Evolutionary conservation across 1,140 invertebrate species (phyloP).

Genomic region (Neodiprion virginianus): DNA sequence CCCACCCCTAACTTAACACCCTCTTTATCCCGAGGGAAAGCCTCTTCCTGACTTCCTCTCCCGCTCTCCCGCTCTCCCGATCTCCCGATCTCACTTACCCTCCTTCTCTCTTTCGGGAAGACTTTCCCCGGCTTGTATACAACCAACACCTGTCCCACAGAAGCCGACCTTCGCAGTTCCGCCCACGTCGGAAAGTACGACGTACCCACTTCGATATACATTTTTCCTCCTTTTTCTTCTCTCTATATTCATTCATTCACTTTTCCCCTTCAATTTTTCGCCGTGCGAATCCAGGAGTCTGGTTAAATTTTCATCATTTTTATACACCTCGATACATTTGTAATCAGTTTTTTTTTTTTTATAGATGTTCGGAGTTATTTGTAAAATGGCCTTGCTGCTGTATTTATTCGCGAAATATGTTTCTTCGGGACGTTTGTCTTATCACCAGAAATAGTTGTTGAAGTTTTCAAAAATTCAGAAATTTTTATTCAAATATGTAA

Average conservation of each 20-base stretch:
- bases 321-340: background rate
- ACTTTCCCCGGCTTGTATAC: conserved; percentile 25
- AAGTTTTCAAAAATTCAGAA: too few species aligned
- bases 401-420: too few species aligned
- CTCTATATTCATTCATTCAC: background rate
- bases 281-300: background rate
- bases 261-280: conserved; percentile 15
- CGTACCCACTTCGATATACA: background rate
- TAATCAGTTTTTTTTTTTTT: too few species aligned
- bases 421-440: too few species aligned
- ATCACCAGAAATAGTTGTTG: too few species aligned
- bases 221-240: background rate
- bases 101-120: conserved; percentile 23
- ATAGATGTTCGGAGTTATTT: too few species aligned
- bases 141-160: too few species aligned
- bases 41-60: conserved; percentile 22
- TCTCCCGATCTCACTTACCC: conserved; percentile 4
- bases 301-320: conserved; percentile 1
- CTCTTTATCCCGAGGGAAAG: conserved; percentile 49
- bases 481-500: too few species aligned
- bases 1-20: conserved; percentile 41
- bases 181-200: background rate
- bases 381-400: background rate
- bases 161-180: conserved; percentile 24
- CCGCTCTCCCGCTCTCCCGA: conserved; percentile 8